phyloP scores from a whole-genome alignment of 1,140 invertebrate species.

The Dermatophagoides farinae region DNA sequence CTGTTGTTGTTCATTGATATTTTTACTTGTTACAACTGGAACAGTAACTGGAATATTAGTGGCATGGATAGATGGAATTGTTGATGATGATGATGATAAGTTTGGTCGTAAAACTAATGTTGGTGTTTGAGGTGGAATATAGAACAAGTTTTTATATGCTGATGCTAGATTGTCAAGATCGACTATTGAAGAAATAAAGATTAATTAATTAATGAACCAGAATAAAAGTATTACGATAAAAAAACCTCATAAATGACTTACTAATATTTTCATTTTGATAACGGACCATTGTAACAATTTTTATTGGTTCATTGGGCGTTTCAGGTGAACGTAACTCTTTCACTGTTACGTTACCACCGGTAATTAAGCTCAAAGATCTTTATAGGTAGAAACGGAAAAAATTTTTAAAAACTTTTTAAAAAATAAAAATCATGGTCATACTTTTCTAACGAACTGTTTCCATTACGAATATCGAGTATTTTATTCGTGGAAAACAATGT shows the following conservation, averaged over 20 bases:
- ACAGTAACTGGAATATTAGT: too few relatives aligned
- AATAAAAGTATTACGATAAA: too few relatives aligned
- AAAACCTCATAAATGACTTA: not conserved
- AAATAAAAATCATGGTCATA: not conserved
- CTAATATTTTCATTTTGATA: conserved; percentile 1
- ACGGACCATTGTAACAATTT: not conserved
- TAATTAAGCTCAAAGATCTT: not conserved
- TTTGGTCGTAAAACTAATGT: not conserved
- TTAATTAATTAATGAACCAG: too few relatives aligned
- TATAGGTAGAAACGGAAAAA: not conserved
- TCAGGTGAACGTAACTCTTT: not conserved
- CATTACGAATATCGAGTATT: not conserved
- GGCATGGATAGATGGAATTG: too few relatives aligned
- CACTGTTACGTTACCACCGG: not conserved
- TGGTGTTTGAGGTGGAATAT: not conserved
- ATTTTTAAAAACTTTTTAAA: not conserved
- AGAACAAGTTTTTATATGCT: not conserved
- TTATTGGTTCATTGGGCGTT: not conserved
- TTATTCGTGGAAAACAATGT: not conserved
- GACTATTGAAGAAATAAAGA: not conserved
- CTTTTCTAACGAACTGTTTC: conserved; percentile 4
- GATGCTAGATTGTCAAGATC: not conserved
- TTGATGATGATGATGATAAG: not conserved
- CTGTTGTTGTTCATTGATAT: not conserved
- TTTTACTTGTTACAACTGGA: not conserved